A percentile compares a stretch with the other conserved stretches of the same genome.
Evolutionary conservation across 2,797 vertebrate genomes (phyloP).

Genomic region (Petrocephalus schoutedeni): DNA sequence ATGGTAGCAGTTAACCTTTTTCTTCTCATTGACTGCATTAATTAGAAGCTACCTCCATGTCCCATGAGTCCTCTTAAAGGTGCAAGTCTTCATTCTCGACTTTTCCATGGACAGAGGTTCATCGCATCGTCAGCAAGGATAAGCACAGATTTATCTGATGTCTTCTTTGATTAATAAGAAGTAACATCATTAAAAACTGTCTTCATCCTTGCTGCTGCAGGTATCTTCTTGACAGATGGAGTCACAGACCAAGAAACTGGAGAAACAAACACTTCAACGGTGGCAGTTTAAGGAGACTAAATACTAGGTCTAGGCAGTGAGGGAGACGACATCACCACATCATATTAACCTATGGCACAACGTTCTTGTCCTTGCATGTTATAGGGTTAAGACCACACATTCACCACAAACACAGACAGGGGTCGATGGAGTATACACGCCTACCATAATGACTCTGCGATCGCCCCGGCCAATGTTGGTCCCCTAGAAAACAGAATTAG

Average conservation of each 20-base stretch:
- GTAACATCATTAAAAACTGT: constrained; percentile 82
- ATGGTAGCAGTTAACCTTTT: not conserved
- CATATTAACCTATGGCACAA: constrained; percentile 39
- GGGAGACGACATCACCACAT: constrained; percentile 31
- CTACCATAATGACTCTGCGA: constrained; percentile 78
- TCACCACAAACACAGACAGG: constrained; percentile 55
- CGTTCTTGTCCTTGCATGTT: not conserved
- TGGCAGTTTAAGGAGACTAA: constrained; percentile 43
- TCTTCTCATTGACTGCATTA: not conserved
- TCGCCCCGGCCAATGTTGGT: constrained; percentile 70
- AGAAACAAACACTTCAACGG: constrained; percentile 41
- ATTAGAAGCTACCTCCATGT: not conserved
- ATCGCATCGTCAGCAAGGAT: constrained; percentile 69
- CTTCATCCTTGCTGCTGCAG: constrained; percentile 71
- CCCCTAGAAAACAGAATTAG: constrained; percentile 71
- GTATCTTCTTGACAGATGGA: constrained; percentile 53
- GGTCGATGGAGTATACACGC: constrained; percentile 56
- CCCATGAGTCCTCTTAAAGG: not conserved
- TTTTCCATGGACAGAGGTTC: constrained; percentile 54
- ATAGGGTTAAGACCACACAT: constrained; percentile 18
- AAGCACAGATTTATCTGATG: constrained; percentile 84
- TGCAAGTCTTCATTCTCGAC: constrained; percentile 14
- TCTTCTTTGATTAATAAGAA: constrained; percentile 78
- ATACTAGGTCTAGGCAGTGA: constrained; percentile 5
- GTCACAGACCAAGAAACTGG: constrained; percentile 45